phyloP scores from a whole-genome alignment of 1,140 invertebrate species.

The Xylocopa sonorina region DNA sequence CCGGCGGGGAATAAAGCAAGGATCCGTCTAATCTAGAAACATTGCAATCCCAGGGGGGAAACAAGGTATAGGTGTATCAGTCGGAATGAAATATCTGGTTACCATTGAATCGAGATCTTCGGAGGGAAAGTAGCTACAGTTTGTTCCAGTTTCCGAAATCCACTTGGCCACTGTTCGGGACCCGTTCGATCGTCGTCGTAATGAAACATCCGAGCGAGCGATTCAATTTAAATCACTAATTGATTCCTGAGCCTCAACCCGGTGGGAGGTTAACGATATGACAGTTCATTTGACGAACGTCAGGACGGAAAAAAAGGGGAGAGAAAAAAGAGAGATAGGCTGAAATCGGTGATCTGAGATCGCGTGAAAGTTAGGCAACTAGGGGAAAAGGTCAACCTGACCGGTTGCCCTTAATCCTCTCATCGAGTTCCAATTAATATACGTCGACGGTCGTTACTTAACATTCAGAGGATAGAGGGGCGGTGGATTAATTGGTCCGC shows the following conservation, averaged over 20 bases:
- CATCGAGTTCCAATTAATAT: constrained; percentile 61
- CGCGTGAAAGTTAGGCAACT: not conserved
- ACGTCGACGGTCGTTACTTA: not conserved
- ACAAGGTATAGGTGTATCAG: not conserved
- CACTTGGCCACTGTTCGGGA: not conserved
- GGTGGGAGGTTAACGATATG: not conserved
- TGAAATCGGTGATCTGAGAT: not conserved
- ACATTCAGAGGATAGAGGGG: not conserved
- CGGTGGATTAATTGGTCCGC: constrained; percentile 31
- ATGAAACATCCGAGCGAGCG: not conserved
- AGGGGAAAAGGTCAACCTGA: constrained; percentile 2
- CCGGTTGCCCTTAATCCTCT: constrained; percentile 51
- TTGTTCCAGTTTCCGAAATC: not conserved
- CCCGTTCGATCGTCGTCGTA: not conserved
- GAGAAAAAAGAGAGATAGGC: not conserved
- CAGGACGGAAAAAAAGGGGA: too few relatives aligned
- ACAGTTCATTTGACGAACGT: not conserved
- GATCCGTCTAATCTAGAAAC: not conserved
- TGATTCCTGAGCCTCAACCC: not conserved
- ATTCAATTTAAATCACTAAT: not conserved
- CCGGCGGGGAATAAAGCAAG: not conserved
- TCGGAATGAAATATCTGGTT: not conserved
- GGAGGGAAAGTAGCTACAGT: not conserved
- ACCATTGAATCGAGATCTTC: not conserved
- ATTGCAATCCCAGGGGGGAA: too few relatives aligned